phyloP scores from a whole-genome alignment of 2,797 vertebrate genomes.

The Margarornis squamiger region DNA sequence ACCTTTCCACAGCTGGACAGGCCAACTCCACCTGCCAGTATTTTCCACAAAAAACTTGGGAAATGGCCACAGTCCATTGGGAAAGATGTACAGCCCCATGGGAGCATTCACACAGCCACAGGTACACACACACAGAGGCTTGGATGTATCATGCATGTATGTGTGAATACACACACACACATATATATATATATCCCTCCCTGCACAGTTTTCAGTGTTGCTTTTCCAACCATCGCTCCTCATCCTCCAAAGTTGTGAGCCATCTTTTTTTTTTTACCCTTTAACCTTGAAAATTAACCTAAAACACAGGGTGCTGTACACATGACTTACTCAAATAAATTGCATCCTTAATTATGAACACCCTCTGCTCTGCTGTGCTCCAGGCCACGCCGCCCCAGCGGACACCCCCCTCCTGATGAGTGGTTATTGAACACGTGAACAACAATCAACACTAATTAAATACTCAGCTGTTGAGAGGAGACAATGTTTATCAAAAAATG shows the following conservation, averaged over 20 bases:
- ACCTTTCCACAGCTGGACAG: neutral
- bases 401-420: conserved; percentile 86
- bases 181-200: neutral
- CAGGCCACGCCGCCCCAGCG: conserved; percentile 78
- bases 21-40: rapidly evolving
- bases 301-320: conserved; percentile 66
- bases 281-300: conserved; percentile 75
- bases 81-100: rapidly evolving
- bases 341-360: conserved; percentile 74
- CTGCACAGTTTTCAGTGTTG: neutral
- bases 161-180: rapidly evolving
- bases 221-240: neutral
- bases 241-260: rapidly evolving
- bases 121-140: rapidly evolving
- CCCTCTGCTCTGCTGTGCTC: conserved; percentile 74
- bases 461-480: conserved; percentile 88
- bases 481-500: conserved; percentile 81
- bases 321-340: conserved; percentile 77
- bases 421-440: conserved; percentile 88
- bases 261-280: neutral
- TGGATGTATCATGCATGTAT: rapidly evolving
- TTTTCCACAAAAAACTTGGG: neutral
- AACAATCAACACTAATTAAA: conserved; percentile 96
- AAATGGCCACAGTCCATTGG: rapidly evolving
- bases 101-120: neutral